Evolutionary conservation across 2,888 invertebrate genomes (phyloP), one percentile per base, ranked within the genome.

Genomic region (Geotrupes spiniger): DNA sequence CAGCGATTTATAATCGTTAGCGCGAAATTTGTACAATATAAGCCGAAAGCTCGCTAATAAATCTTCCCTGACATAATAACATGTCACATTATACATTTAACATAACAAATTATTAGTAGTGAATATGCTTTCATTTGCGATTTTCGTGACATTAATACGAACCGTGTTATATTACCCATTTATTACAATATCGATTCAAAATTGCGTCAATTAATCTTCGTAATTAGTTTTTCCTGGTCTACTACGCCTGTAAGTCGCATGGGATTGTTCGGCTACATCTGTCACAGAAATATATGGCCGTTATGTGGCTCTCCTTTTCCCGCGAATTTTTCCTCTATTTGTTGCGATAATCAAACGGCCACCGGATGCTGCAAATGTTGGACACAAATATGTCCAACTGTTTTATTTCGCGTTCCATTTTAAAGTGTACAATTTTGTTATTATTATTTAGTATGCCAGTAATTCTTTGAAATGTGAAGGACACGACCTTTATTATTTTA

Each of bases 201-300:
- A 46, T 46, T 31, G 40, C 46, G 14, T 40, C 40, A 26, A 46
- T 46, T 46, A 46, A 46, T 46, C 46, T 46, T 46, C 40, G 40
- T 46, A 46, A 71, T 71, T 71, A 68, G 69, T 70, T 71, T 71
- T 70, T 70, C 60, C 68, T 63, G 65, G 63, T 63, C 67, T 61
- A 61, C 61, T 63, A 64, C 63, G 60, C 65, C 62, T 50, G 60
- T 61, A 67, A 68, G 65, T 69, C 68, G 64, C 63, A 61, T 59
- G 62, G 63, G 67, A 71, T 67, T 65, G 68, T 69, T 70, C 63
- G 64, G 59, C 63, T 60, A 62, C 66, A 65, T 65, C 65, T 69
- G 68, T 63, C 65, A 63, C 57, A 64, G 66, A 68, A 64, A 68
- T 64, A 63, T 64, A 66, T 66, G 56, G 45, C 51, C 44, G 31